Conservation (phyloP, 1,140 invertebrate genomes). For the Trichogramma pretiosum region DNA sequence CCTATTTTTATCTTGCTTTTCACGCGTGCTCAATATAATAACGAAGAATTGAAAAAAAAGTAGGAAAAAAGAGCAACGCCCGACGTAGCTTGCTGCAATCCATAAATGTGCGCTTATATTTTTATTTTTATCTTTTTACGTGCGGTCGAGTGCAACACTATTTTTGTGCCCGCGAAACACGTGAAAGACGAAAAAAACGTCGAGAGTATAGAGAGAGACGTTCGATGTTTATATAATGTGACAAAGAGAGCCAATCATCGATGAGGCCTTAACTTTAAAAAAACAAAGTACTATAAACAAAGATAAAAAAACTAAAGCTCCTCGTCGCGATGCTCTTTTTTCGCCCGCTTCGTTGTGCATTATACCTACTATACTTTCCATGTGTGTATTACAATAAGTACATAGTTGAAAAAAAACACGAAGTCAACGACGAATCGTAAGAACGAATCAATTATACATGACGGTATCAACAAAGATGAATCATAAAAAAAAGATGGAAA, state of each 20-base stretch:
- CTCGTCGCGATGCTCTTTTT: slow-evolving; percentile 6
- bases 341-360: background rate
- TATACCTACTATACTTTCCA: background rate
- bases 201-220: background rate
- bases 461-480: background rate
- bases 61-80: background rate
- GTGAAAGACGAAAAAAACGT: background rate
- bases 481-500: background rate
- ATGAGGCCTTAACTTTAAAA: slow-evolving; percentile 11
- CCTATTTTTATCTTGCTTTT: too few species aligned
- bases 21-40: too few species aligned
- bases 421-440: too few species aligned
- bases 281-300: background rate
- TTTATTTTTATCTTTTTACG: background rate
- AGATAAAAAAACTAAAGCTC: background rate
- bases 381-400: too few species aligned
- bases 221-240: background rate
- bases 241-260: slow-evolving; percentile 10
- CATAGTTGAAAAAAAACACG: too few species aligned
- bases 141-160: too few species aligned
- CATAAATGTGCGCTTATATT: slow-evolving; percentile 11
- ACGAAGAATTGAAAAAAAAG: background rate
- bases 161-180: background rate
- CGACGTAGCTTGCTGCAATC: slow-evolving; percentile 6
- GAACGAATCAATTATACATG: background rate